Base-by-base conservation (phyloP, 2,797 vertebrate genomes). In the Pseudomugil tenellus region DNA sequence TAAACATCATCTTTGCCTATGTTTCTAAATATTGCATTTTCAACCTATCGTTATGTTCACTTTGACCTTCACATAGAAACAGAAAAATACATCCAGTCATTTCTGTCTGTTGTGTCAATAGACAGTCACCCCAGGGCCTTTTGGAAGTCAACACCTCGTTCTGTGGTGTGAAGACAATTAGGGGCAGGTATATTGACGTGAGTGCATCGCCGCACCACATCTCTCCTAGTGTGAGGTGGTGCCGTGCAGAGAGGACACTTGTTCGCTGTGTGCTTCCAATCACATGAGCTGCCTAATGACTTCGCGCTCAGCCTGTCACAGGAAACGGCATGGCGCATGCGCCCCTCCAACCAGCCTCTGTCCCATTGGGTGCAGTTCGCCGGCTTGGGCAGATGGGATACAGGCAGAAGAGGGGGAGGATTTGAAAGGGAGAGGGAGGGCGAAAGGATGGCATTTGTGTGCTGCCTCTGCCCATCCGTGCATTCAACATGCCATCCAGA, bases 391-490 rank as follows among this genome's bases (percentile, higher is more conserved):
- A 98, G 97, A 98, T 98, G 96, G 97, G 96, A 95, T 94, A 94
- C 96, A 95, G 93, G 83, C 84, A 54, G 57, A 58, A 65, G 52
- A 32, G 67, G 95, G 52, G 49, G 65, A 6, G 63, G 67, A 39
- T 72, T 71, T 71, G 81, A 77, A 70, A 80, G 72, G 79, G 77
- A 60, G 74, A 57, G 69, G 1, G 78, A 74, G 84, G 74, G 74
- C 16, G 48, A 63, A 61, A 37, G 62, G 70, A 59, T 59, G 63
- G 69, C 94, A 92, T 92, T 92, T 93, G 93, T 93, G 93, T 92
- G 95, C 93, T 94, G 96, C 94, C 95, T 96, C 95, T 97, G 95
- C 95, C 96, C 96, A 96, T 95, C 94, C 94, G 93, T 96, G 96
- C 94, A 93, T 96, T 96, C 80, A 94, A 96, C 95, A 96, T 95